Evolutionary conservation across 2,888 invertebrate genomes (phyloP).

Genomic region (Busseola fusca): DNA sequence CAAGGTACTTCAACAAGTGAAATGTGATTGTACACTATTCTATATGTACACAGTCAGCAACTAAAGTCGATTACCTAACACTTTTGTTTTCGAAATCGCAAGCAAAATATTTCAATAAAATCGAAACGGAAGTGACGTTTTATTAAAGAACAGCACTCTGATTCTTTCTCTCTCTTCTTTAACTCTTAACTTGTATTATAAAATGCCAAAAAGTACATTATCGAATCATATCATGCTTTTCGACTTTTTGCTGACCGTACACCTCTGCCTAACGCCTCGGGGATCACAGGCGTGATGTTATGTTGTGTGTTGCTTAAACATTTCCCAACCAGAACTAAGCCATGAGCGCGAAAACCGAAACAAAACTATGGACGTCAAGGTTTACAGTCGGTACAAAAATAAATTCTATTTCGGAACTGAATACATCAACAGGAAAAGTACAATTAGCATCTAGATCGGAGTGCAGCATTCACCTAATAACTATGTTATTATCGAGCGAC

Average conservation of each 20-base stretch:
- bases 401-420: constrained; percentile 42
- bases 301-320: neutral
- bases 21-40: neutral
- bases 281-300: neutral
- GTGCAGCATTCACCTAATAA: constrained; percentile 56
- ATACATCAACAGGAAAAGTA: constrained; percentile 64
- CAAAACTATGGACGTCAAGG: constrained; percentile 27
- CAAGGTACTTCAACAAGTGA: neutral
- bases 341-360: constrained; percentile 22
- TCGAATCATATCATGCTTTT: too few species aligned
- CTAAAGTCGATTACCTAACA: too few species aligned
- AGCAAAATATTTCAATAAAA: too few species aligned
- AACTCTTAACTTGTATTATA: too few species aligned
- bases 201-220: too few species aligned
- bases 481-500: constrained; percentile 27
- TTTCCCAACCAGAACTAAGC: neutral
- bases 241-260: too few species aligned
- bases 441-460: constrained; percentile 64
- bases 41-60: too few species aligned
- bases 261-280: neutral
- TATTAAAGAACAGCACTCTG: too few species aligned
- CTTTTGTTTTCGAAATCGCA: too few species aligned
- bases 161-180: too few species aligned
- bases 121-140: too few species aligned
- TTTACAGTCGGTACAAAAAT: constrained; percentile 33